Percentiles rank a stretch among this genome's conserved stretches.
phyloP scores from a whole-genome alignment of 2,113 vertebrate species.

The Numenius arquata region DNA sequence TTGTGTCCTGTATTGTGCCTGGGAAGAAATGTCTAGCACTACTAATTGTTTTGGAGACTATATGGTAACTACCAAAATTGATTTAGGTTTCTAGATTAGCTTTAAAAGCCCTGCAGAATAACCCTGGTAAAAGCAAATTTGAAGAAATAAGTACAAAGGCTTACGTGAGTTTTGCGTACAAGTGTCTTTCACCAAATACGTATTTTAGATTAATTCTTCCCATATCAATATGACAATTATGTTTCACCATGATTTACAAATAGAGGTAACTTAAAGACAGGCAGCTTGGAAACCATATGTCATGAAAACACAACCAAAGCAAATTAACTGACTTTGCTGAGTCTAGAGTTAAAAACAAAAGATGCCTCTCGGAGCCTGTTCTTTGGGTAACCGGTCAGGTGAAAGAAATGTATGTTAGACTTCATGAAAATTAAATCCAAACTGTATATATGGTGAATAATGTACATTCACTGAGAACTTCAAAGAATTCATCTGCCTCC shows the following conservation, averaged over 20 bases:
- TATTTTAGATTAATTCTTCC: not conserved
- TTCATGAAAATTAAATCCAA: not conserved
- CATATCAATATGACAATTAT: rapidly evolving
- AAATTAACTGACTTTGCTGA: not conserved
- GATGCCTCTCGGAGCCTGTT: too few relatives aligned
- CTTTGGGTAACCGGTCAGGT: not conserved
- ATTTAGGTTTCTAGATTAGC: not conserved
- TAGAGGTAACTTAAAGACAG: not conserved
- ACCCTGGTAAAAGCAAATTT: not conserved
- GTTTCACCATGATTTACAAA: not conserved
- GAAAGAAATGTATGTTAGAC: not conserved
- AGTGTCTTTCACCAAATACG: not conserved
- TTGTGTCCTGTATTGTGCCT: not conserved
- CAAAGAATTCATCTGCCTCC: not conserved
- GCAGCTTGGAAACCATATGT: not conserved
- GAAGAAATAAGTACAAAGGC: not conserved
- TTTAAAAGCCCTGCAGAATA: not conserved
- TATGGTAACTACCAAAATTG: not conserved
- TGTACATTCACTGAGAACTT: not conserved
- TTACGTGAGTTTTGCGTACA: not conserved
- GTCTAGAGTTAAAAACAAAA: not conserved
- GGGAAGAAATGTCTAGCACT: not conserved
- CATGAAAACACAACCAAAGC: not conserved
- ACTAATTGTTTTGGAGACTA: not conserved
- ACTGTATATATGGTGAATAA: not conserved